A percentile compares a stretch with the other conserved stretches of the same genome.
These are phyloP conservation scores for Neuroscelio doddi DNA, from an alignment of 2,888 invertebrate genomes.

Conservation along the genomic window DNA sequence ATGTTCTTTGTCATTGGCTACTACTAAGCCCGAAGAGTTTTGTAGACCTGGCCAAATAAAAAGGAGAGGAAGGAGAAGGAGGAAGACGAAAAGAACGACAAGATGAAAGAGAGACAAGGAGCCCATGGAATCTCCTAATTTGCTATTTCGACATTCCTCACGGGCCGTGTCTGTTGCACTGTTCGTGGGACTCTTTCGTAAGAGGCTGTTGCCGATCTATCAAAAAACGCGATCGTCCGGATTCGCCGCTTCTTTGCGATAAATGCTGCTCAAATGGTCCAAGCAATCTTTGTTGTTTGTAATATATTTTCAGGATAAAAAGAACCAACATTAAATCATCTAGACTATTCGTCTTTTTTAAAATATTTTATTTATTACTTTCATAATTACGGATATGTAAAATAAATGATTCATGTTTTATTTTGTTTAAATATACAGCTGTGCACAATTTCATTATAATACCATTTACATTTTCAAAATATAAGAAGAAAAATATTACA, in stretches of 20 bases:
- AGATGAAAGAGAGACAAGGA: slow-evolving; percentile 52
- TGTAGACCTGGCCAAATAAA: slow-evolving; percentile 28
- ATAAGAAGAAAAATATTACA: too few relatives aligned
- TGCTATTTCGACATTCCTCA: slow-evolving; percentile 69
- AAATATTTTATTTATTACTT: too few relatives aligned
- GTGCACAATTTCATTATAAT: too few relatives aligned
- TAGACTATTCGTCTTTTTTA: too few relatives aligned
- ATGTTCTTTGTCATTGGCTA: slow-evolving; percentile 31
- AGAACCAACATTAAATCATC: too few relatives aligned
- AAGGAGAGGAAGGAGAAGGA: slow-evolving; percentile 34
- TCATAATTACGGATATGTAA: too few relatives aligned
- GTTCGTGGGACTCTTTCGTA: slow-evolving; percentile 63
- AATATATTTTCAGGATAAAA: too few relatives aligned
- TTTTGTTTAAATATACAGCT: too few relatives aligned
- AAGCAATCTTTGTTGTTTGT: too few relatives aligned
- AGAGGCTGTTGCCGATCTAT: slow-evolving; percentile 63
- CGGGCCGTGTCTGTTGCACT: slow-evolving; percentile 61
- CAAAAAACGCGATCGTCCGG: slow-evolving; percentile 66
- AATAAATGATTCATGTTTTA: too few relatives aligned
- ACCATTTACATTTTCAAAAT: too few relatives aligned
- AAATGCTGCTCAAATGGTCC: too few relatives aligned
- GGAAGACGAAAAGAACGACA: slow-evolving; percentile 40
- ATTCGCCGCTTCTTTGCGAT: slow-evolving; percentile 51
- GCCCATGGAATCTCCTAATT: slow-evolving; percentile 68
- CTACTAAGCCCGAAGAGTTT: slow-evolving; percentile 30